Evolutionary conservation across 2,113 vertebrate species (phyloP), one percentile per base, ranked within the genome.

Genomic region (Pangasianodon hypophthalmus): DNA sequence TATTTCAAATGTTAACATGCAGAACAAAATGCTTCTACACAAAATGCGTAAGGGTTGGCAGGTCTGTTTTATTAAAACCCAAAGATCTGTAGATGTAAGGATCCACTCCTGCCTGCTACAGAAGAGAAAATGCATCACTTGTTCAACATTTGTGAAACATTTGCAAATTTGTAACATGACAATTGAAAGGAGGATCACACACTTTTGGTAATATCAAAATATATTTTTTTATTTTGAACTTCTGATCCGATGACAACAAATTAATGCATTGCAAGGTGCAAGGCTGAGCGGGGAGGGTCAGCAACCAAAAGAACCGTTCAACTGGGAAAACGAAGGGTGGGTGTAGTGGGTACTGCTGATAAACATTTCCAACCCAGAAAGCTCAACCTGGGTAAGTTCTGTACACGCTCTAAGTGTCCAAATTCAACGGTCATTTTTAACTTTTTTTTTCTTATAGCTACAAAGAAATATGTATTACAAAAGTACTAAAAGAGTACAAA

Each of bases 201-300:
- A 60, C 82, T 16, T 91, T 95, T 75, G 48, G 92, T 98, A 96
- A 97, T 98, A 99, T 99, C 98, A 99, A 99, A 99, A 99, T 99
- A 99, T 97, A 99, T 97, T 99, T 87, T 56, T 90, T 99, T 99
- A 99, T 99, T 99, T 97, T 99, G 97, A 97, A 98, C 97, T 97
- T 90, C 97, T 97, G 97, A 98, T 98, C 97, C 97, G 97, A 97
- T 97, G 97, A 97, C 96, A 98, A 97, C 98, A 98, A 97, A 98
- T 97, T 96, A 96, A 98, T 97, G 97, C 97, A 97, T 98, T 97
- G 96, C 95, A 96, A 97, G 96, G 87, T 67, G 88, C 88, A 84
- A 79, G 71, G 83, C 56, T 62, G 83, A 64, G 84, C n/a, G 85
- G 86, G 62, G 95, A 96, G 96, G 93, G 96, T 96, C 95, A 96